Evolutionary conservation across 2,888 invertebrate genomes (phyloP).

Genomic region (Tolmerus cingulatus): DNA sequence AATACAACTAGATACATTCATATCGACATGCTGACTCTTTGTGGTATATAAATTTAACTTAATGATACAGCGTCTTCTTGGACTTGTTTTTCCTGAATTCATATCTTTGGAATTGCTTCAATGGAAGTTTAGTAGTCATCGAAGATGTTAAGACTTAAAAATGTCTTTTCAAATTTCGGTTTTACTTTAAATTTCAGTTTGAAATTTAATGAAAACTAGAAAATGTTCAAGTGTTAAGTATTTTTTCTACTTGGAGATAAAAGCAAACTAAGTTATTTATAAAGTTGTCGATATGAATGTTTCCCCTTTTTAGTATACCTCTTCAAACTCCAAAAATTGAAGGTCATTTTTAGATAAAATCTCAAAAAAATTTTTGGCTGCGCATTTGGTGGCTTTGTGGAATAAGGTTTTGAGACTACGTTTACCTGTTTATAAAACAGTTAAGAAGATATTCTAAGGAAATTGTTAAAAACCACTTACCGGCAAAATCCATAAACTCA

Average conservation of each 20-base stretch:
- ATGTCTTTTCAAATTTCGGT: no score
- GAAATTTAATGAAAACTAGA: no score
- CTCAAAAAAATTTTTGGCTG: slow-evolving; percentile 45
- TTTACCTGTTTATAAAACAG: slow-evolving; percentile 43
- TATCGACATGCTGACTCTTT: background rate
- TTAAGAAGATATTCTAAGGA: background rate
- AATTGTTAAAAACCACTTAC: background rate
- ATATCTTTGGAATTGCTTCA: no score
- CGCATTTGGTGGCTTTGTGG: slow-evolving; percentile 42
- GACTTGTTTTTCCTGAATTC: no score
- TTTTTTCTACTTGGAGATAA: no score
- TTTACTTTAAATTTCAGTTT: no score
- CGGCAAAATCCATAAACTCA: slow-evolving; percentile 45
- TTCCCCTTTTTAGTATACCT: slow-evolving; percentile 32
- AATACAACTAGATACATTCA: background rate
- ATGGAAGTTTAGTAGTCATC: no score
- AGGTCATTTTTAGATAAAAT: slow-evolving; percentile 45
- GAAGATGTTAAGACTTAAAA: no score
- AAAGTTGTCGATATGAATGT: background rate
- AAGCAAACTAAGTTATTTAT: no score
- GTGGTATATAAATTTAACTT: no score
- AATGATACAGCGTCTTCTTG: no score
- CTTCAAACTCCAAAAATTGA: slow-evolving; percentile 47
- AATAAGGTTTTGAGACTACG: slow-evolving; percentile 44
- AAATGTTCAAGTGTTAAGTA: no score